These are phyloP conservation scores for Lepidocyrtinus sp. DNA, from an alignment of 2,888 invertebrate species.

Conservation along the genomic window DNA sequence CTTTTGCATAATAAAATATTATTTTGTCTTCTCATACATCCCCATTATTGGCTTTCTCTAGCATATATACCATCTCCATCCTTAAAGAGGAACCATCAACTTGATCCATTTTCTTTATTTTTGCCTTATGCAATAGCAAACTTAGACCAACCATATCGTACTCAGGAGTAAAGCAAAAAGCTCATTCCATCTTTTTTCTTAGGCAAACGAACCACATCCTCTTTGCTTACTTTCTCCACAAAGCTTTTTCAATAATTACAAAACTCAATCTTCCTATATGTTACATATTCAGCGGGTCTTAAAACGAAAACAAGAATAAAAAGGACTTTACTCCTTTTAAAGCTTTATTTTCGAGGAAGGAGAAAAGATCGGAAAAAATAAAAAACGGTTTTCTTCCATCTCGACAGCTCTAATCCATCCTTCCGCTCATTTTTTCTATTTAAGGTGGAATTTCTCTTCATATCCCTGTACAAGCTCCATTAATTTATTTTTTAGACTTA, in stretches of 20 bases:
- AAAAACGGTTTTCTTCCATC: constrained; percentile 37
- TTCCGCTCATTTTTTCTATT: constrained; percentile 20
- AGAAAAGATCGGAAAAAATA: constrained; percentile 18
- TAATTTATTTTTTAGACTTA: constrained; percentile 25
- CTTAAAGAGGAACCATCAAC: constrained; percentile 24
- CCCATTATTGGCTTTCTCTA: constrained; percentile 7
- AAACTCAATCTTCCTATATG: constrained; percentile 53
- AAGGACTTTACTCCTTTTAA: constrained; percentile 20
- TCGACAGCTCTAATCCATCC: constrained; percentile 55
- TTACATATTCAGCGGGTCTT: constrained; percentile 20
- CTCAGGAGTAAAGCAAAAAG: not conserved
- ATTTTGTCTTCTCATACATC: constrained; percentile 11
- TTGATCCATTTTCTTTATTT: constrained; percentile 31
- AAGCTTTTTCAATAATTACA: constrained; percentile 52
- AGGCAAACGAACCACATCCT: constrained; percentile 37
- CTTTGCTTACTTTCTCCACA: constrained; percentile 27
- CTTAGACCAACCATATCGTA: not conserved
- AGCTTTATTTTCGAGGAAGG: not conserved
- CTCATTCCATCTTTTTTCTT: constrained; percentile 35
- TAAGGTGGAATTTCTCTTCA: constrained; percentile 9
- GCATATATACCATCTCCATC: constrained; percentile 29
- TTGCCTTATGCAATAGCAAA: not conserved
- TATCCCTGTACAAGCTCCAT: not conserved
- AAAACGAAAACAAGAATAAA: constrained; percentile 13
- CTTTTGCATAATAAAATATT: constrained; percentile 42